These are phyloP conservation scores for Micromys minutus DNA, from an alignment of 2,113 vertebrate genomes.

Conservation along the genomic window DNA sequence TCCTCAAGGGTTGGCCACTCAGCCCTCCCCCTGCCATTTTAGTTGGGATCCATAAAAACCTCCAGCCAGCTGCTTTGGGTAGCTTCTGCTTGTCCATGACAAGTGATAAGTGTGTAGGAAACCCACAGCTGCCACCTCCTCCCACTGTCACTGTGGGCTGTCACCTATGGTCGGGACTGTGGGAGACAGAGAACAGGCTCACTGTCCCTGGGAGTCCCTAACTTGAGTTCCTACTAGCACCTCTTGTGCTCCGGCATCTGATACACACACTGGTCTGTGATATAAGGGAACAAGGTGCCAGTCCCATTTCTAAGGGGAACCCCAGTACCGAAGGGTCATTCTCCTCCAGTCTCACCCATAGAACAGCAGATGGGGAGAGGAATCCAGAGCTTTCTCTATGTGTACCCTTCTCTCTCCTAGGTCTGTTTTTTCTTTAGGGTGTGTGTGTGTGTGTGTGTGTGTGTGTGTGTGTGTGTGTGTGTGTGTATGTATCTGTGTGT, in stretches of 20 bases:
- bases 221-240: background rate
- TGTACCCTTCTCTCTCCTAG: background rate
- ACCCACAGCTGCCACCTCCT: background rate
- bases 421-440: background rate
- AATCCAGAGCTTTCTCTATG: background rate
- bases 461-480: background rate
- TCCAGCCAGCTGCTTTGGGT: background rate
- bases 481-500: background rate
- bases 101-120: background rate
- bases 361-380: background rate
- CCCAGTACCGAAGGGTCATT: background rate
- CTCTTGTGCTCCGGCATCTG: background rate
- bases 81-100: background rate
- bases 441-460: background rate
- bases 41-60: background rate
- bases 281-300: background rate
- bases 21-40: background rate
- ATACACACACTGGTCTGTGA: background rate
- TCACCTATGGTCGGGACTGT: no score
- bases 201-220: background rate
- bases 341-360: background rate
- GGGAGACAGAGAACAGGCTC: background rate
- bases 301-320: background rate
- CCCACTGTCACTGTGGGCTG: background rate
- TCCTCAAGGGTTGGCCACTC: background rate